Conservation (phyloP, 2,113 vertebrate species). For the Cryptomyrus ogoouensis region DNA sequence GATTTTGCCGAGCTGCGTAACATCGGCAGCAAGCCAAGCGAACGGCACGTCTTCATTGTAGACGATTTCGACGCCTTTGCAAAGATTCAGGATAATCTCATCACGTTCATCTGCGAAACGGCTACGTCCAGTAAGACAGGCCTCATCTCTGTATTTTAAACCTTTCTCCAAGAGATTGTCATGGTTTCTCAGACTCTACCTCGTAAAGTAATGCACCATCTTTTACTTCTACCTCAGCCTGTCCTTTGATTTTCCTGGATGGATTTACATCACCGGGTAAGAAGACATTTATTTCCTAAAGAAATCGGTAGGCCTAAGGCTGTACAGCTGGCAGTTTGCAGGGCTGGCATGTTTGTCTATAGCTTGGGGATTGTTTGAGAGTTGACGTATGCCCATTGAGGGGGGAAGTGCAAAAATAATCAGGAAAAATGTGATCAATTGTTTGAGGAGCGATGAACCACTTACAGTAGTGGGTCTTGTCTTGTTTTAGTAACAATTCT, state of each 20-base stretch:
- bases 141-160: background rate
- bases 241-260: constrained; percentile 93
- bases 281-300: constrained; percentile 28
- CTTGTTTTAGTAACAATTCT: background rate
- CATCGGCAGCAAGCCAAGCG: constrained; percentile 93
- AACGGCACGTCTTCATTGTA: constrained; percentile 93
- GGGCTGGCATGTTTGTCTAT: background rate
- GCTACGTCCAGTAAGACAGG: constrained; percentile 87
- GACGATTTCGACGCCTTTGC: constrained; percentile 92
- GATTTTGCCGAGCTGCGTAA: constrained; percentile 80
- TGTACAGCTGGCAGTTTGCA: background rate
- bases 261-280: constrained; percentile 96
- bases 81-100: constrained; percentile 96
- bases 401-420: background rate
- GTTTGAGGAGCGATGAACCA: background rate
- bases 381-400: background rate
- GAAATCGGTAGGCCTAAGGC: background rate
- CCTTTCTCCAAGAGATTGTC: background rate
- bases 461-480: background rate
- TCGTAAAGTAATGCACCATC: constrained; percentile 7
- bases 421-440: background rate
- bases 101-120: constrained; percentile 97
- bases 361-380: background rate
- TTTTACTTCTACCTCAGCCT: constrained; percentile 67
- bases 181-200: background rate